Evolutionary conservation across 2,113 vertebrate species (phyloP).

Genomic region (Cynoglossus semilaevis): DNA sequence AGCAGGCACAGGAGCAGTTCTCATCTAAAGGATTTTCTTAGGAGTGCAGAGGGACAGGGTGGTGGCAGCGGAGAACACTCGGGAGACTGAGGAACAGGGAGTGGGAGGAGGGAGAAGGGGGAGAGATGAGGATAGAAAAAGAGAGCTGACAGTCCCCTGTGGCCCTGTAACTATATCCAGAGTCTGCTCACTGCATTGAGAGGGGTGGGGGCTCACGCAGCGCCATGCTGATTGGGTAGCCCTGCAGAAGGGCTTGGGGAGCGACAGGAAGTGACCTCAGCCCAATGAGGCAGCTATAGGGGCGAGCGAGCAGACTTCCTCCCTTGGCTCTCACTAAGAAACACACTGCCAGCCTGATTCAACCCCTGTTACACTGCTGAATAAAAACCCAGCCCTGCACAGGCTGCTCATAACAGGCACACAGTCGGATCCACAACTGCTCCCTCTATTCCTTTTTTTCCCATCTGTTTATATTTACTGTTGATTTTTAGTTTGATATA

Average conservation of each 20-base stretch:
- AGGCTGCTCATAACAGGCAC: slow-evolving; percentile 25
- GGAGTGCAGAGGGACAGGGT: slow-evolving; percentile 67
- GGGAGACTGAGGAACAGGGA: slow-evolving; percentile 77
- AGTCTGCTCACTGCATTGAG: slow-evolving; percentile 84
- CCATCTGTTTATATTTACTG: neutral
- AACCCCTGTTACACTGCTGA: slow-evolving; percentile 77
- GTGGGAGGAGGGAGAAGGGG: slow-evolving; percentile 73
- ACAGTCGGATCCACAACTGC: slow-evolving; percentile 3
- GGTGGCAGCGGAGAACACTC: slow-evolving; percentile 67
- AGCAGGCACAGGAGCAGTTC: slow-evolving; percentile 70
- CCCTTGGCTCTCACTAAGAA: slow-evolving; percentile 92
- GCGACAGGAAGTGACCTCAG: slow-evolving; percentile 96
- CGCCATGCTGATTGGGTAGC: slow-evolving; percentile 91
- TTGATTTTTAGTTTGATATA: neutral
- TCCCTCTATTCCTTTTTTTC: slow-evolving; percentile 10
- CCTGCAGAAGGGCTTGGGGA: slow-evolving; percentile 87
- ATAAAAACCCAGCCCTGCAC: slow-evolving; percentile 40
- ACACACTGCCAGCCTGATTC: slow-evolving; percentile 87
- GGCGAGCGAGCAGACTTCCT: slow-evolving; percentile 91
- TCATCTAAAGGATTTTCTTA: slow-evolving; percentile 76
- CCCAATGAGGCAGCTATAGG: slow-evolving; percentile 89
- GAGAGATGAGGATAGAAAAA: slow-evolving; percentile 55
- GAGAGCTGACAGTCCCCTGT: slow-evolving; percentile 89
- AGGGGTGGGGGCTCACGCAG: slow-evolving; percentile 84
- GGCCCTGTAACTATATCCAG: slow-evolving; percentile 95